Evolutionary conservation across 2,888 invertebrate species (phyloP).

Genomic region (Andrena dorsata): DNA sequence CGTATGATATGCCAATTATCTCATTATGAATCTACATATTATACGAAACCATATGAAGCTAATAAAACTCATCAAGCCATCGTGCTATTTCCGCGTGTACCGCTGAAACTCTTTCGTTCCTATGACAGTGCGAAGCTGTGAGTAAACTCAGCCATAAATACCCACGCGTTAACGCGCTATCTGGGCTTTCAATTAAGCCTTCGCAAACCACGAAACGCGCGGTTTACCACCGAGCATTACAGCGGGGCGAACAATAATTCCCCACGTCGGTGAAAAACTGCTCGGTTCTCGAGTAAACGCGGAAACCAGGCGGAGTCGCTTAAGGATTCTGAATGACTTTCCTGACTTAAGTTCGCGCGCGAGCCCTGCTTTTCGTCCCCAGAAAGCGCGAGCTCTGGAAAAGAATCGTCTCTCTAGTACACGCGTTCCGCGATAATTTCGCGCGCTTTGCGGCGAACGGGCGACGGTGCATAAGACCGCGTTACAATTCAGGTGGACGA

Average conservation of each 20-base stretch:
- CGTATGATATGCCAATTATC: neutral
- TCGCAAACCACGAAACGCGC: constrained; percentile 5
- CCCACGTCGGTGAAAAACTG: neutral
- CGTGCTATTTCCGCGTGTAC: too few relatives aligned
- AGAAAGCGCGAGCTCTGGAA: too few relatives aligned
- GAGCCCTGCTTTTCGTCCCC: neutral
- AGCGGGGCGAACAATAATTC: constrained; percentile 1
- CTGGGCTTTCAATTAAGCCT: constrained; percentile 23
- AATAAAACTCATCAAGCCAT: neutral
- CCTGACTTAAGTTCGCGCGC: neutral
- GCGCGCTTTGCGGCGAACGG: neutral
- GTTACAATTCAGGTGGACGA: neutral
- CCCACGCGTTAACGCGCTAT: neutral
- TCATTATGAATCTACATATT: too few relatives aligned
- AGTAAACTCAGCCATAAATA: constrained; percentile 14
- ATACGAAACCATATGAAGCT: neutral
- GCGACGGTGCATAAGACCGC: constrained; percentile 8
- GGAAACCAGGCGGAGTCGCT: neutral
- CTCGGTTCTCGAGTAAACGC: neutral
- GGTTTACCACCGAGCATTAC: constrained; percentile 1
- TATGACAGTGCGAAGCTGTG: neutral
- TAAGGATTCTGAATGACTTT: constrained; percentile 13
- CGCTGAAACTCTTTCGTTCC: neutral
- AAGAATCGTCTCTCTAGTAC: neutral
- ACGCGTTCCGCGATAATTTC: constrained; percentile 18